Evolutionary conservation across 2,113 vertebrate genomes (phyloP), one percentile per base, ranked within the genome.

Genomic region (Gopherus evgoodei): DNA sequence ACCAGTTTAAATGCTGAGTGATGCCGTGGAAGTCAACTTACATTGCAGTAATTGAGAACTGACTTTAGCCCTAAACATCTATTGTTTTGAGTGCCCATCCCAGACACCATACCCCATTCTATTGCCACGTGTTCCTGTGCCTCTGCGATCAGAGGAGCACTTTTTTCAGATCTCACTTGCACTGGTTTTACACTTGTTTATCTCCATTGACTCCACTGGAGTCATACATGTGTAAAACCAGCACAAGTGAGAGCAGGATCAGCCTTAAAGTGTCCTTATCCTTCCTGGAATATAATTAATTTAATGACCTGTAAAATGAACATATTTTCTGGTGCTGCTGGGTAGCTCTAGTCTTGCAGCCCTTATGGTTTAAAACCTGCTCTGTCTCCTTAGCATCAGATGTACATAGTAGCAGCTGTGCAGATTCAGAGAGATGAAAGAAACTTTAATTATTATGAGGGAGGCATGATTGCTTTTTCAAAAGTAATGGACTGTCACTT

Each of bases 401-500:
- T 93, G 12, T 91, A 50, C 13, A 35, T 69, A 82, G 42, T 83
- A 35, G 78, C 54, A 91, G 53, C 53, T 88, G 79, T 87, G 95
- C 83, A 91, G 83, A 38, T 78, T 90, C 31, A 92, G 59, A 69
- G 21, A 80, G 91, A 88, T 75, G 53, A 94, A 95, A 79, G n/a
- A 93, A 91, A 91, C 90, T 90, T 95, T 96, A 96, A 93, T 97
- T 96, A 96, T 85, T 21, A 86, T 81, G 53, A 93, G 53, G 87
- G 72, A 97, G 75, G 86, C 90, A 86, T 94, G 87, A 94, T 79
- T 96, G 88, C 81, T 81, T 93, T 94, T 94, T 86, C 89, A 95
- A 83, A 81, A 29, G 75, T 88, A 93, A 84, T 52, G 90, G 80
- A 35, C 83, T 91, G 49, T 78, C 78, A 69, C 84, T 93, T 95